Evolutionary conservation across 2,797 vertebrate genomes (phyloP).

Genomic region (Gastrophryne carolinensis): DNA sequence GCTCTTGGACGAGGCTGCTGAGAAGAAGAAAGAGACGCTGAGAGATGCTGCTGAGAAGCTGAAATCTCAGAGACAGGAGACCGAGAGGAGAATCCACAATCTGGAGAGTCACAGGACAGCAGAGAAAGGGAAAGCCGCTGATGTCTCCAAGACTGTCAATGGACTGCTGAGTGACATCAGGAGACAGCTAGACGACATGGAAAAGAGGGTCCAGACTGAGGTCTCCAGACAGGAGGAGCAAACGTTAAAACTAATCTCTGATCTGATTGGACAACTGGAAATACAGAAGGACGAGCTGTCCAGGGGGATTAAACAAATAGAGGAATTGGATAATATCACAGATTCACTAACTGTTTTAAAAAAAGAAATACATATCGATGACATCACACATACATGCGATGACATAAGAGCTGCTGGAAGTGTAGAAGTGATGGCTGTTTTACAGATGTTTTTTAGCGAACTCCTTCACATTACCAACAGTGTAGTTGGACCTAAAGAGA

Average conservation of each 20-base stretch:
- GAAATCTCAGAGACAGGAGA: neutral
- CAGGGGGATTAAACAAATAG: neutral
- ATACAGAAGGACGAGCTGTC: neutral
- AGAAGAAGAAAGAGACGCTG: neutral
- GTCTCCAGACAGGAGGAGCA: neutral
- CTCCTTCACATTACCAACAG: neutral
- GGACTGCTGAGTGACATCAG: neutral
- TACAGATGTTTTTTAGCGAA: neutral
- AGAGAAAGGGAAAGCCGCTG: neutral
- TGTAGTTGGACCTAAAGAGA: neutral
- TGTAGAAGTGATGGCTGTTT: neutral
- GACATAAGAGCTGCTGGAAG: neutral
- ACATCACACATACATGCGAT: neutral
- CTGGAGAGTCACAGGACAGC: neutral
- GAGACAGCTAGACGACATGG: neutral
- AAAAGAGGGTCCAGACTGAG: neutral
- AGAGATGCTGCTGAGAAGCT: neutral
- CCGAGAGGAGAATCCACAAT: neutral
- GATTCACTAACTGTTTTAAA: neutral
- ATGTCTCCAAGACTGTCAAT: neutral
- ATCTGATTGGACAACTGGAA: neutral
- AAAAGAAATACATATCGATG: neutral
- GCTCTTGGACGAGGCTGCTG: neutral
- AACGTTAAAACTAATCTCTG: neutral
- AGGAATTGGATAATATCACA: neutral